Evolutionary conservation across 1,140 invertebrate species (phyloP).

Genomic region (Drosophila pruinosa): DNA sequence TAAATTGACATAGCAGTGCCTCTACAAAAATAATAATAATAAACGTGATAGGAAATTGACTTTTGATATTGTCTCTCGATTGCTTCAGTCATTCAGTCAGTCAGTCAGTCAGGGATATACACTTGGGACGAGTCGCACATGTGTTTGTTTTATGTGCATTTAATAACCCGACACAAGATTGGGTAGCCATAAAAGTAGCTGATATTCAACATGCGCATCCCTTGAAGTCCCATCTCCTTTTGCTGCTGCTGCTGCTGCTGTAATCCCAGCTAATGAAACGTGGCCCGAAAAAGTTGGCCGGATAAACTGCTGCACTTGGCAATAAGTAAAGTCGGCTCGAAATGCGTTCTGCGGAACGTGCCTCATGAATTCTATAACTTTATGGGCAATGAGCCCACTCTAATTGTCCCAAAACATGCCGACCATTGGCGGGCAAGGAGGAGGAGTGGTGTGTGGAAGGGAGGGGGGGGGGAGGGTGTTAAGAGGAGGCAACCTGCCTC

Average conservation of each 20-base stretch:
- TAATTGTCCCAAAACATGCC: conserved; percentile 63
- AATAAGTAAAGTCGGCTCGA: conserved; percentile 60
- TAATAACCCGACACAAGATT: conserved; percentile 16
- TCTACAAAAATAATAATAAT: neutral
- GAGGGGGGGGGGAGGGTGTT: neutral
- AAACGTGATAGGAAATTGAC: neutral
- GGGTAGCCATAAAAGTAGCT: conserved; percentile 30
- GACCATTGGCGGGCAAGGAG: neutral
- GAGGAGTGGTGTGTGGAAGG: neutral
- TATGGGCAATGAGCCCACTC: conserved; percentile 68
- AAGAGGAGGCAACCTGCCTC: conserved; percentile 25
- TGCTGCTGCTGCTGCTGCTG: neutral
- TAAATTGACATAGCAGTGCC: neutral
- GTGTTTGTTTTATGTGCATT: conserved; percentile 29
- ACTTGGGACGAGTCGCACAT: neutral
- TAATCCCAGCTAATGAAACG: conserved; percentile 69
- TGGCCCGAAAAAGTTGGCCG: conserved; percentile 42
- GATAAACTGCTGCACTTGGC: conserved; percentile 62
- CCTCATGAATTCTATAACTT: conserved; percentile 74
- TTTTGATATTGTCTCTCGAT: neutral
- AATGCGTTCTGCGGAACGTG: conserved; percentile 61
- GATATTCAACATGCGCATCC: conserved; percentile 7
- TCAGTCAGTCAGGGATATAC: neutral
- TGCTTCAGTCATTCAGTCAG: neutral
- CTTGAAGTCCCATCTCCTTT: neutral